Evolutionary conservation across 2,888 invertebrate species (phyloP).

Genomic region (Drosophila quinaria): DNA sequence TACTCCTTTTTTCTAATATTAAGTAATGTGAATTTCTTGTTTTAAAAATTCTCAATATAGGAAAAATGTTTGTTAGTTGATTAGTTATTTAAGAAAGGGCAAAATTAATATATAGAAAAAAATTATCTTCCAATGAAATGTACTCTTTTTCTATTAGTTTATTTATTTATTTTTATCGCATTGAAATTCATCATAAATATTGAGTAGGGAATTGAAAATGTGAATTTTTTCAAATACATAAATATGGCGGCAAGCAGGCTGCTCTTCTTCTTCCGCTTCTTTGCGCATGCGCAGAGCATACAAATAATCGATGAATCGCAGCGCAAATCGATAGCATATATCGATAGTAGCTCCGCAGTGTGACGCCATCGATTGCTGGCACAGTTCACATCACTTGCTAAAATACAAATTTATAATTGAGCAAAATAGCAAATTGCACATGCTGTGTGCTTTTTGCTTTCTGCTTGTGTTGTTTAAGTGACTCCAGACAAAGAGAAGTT

Average conservation of each 20-base stretch:
- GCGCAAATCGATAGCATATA: background rate
- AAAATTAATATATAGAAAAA: no score
- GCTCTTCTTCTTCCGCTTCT: conserved; percentile 4
- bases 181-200: no score
- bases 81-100: no score
- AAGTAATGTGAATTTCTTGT: no score
- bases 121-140: no score
- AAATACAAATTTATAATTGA: conserved; percentile 19
- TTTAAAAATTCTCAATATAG: no score
- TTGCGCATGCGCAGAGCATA: conserved; percentile 11
- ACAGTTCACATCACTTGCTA: conserved; percentile 11
- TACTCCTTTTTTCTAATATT: no score
- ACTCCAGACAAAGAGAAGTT: background rate
- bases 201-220: background rate
- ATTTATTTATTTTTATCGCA: background rate
- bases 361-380: conserved; percentile 5
- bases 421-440: conserved; percentile 10
- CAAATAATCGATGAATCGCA: conserved; percentile 2
- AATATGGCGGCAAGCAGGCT: conserved; percentile 14
- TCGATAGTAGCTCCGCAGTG: background rate
- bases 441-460: background rate
- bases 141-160: background rate
- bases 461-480: conserved; percentile 2
- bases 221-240: background rate
- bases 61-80: no score